These are phyloP conservation scores for Triplophysa bombifrons DNA, from an alignment of 2,797 vertebrate species.

Conservation along the genomic window DNA sequence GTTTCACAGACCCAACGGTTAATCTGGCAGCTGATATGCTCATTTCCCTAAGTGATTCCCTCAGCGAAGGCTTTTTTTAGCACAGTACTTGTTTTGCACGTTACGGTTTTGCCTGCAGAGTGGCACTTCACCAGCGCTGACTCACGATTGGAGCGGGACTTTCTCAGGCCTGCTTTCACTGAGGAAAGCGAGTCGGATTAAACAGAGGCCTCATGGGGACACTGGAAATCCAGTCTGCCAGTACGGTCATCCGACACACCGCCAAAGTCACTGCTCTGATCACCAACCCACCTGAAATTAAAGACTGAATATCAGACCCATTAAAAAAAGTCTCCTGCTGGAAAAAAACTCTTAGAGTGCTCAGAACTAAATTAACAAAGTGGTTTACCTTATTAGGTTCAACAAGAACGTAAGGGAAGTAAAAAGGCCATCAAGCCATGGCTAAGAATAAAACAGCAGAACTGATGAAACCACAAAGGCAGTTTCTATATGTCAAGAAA, in stretches of 20 bases:
- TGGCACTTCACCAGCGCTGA: background rate
- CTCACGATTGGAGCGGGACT: background rate
- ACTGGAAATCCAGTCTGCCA: constrained; percentile 9
- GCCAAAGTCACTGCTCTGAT: background rate
- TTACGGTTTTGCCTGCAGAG: background rate
- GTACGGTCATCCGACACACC: background rate
- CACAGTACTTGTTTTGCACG: background rate
- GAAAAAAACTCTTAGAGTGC: background rate
- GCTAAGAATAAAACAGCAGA: background rate
- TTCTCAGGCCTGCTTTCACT: constrained; percentile 15
- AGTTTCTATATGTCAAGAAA: background rate
- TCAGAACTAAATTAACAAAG: background rate
- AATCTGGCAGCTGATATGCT: background rate
- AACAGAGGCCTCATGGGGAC: background rate
- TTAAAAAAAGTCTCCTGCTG: background rate
- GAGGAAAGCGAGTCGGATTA: constrained; percentile 27
- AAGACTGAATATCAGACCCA: background rate
- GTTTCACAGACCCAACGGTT: background rate
- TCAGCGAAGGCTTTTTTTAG: background rate
- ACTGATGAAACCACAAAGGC: background rate
- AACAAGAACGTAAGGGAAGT: background rate
- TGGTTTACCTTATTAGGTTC: background rate
- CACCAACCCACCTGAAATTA: background rate
- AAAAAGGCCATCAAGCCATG: background rate
- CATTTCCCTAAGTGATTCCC: background rate